Percentiles rank a stretch among this genome's conserved stretches.
These are phyloP conservation scores for Bruchidius siliquastri DNA, from an alignment of 2,888 invertebrate genomes.

Conservation along the genomic window DNA sequence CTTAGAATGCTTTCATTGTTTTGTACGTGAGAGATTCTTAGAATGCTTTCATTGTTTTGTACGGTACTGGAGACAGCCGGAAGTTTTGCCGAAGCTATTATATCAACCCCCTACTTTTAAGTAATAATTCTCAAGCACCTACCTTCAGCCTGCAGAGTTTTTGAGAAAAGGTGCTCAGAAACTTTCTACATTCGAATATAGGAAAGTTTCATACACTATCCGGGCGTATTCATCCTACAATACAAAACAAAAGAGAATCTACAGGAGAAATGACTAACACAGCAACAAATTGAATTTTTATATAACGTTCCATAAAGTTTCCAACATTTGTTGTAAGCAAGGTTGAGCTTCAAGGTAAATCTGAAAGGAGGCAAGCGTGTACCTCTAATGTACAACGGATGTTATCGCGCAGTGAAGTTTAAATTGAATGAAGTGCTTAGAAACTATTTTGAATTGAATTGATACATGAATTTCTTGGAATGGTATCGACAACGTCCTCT, in stretches of 20 bases:
- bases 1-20: background rate
- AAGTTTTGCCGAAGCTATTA: background rate
- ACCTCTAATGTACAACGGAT: background rate
- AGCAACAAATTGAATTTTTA: background rate
- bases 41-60: background rate
- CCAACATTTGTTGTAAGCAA: background rate
- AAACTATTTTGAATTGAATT: background rate
- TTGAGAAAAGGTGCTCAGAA: background rate
- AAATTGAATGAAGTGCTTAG: background rate
- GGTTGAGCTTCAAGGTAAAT: background rate
- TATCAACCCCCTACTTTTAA: background rate
- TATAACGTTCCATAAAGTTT: background rate
- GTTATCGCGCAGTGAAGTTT: background rate
- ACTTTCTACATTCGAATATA: background rate
- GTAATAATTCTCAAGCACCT: background rate
- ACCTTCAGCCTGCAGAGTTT: background rate
- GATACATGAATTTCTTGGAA: background rate
- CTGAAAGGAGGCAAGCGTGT: background rate
- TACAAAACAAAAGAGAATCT: background rate
- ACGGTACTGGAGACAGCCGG: background rate
- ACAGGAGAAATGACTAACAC: background rate
- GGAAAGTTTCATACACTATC: background rate
- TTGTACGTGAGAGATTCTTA: background rate
- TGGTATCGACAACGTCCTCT: background rate
- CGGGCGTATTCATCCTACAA: background rate